Conservation (phyloP, 2,113 vertebrate species). For the Regulus satrapa region DNA sequence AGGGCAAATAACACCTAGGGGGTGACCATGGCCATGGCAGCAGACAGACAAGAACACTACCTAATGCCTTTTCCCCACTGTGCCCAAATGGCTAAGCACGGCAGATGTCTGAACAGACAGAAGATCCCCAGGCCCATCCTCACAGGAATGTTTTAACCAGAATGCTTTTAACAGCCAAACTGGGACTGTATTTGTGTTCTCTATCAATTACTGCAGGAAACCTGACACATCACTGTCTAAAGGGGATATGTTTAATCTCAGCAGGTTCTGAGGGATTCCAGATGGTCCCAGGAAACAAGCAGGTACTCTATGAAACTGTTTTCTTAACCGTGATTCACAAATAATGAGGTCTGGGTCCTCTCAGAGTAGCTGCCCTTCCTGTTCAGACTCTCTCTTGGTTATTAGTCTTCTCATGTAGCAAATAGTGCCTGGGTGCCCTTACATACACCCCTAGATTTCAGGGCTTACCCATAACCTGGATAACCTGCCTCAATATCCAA, state of each 20-base stretch:
- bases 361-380: neutral
- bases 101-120: neutral
- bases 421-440: neutral
- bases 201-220: neutral
- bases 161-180: neutral
- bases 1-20: neutral
- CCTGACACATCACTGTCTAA: neutral
- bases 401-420: neutral
- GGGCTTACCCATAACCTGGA: neutral
- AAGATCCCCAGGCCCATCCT: neutral
- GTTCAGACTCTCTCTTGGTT: neutral
- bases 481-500: neutral
- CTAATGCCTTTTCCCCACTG: neutral
- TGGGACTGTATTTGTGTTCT: neutral
- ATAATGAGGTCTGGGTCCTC: neutral
- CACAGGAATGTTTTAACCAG: neutral
- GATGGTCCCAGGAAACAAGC: neutral
- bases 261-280: slow-evolving; percentile 8
- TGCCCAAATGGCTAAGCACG: neutral
- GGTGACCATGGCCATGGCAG: neutral
- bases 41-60: neutral
- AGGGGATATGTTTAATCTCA: slow-evolving; percentile 2
- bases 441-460: neutral
- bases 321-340: neutral
- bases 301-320: neutral